Evolutionary conservation across 2,797 vertebrate species (phyloP).

Genomic region (Brachyalestes nurse): DNA sequence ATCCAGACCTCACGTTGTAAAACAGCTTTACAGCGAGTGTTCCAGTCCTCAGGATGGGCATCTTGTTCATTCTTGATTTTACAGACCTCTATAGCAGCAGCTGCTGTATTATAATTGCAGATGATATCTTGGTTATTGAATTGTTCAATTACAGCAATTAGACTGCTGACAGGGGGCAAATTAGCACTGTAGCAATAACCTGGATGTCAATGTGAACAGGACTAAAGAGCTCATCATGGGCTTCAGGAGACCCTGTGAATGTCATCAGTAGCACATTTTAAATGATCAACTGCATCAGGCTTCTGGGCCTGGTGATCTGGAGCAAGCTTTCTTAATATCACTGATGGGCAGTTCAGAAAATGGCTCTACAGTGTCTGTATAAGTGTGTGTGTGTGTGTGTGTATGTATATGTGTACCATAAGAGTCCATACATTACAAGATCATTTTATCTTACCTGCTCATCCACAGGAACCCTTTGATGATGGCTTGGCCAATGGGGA

Average conservation of each 20-base stretch:
- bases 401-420: not conserved
- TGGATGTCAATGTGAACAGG: not conserved
- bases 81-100: not conserved
- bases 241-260: not conserved
- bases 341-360: not conserved
- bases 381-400: not conserved
- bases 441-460: not conserved
- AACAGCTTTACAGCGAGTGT: too few species aligned
- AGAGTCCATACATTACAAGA: not conserved
- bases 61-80: not conserved
- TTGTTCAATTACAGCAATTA: not conserved
- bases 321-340: not conserved
- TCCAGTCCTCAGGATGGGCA: not conserved
- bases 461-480: constrained; percentile 88
- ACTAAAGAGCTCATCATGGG: not conserved
- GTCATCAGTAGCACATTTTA: not conserved
- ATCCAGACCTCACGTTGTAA: too few species aligned
- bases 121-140: not conserved
- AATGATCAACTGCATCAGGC: not conserved
- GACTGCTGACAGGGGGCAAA: not conserved
- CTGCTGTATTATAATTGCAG: not conserved
- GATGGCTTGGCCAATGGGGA: constrained; percentile 92
- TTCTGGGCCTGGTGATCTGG: not conserved
- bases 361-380: not conserved
- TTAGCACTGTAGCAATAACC: not conserved